Evolutionary conservation across 2,113 vertebrate genomes (phyloP).

Genomic region (Halichoeres trimaculatus): DNA sequence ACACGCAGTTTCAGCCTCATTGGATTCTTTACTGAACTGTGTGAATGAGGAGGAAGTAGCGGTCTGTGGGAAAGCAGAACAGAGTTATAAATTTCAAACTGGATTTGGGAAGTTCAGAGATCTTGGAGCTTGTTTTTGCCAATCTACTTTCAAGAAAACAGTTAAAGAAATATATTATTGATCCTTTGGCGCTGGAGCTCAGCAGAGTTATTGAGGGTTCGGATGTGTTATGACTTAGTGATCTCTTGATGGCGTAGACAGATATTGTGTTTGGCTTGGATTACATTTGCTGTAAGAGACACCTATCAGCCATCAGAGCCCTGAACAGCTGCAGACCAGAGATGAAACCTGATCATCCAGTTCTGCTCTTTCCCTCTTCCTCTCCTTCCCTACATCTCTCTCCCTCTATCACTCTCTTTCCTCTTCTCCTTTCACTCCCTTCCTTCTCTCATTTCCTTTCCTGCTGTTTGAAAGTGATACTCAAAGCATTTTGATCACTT

Average conservation of each 20-base stretch:
- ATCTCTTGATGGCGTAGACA: constrained; percentile 62
- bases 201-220: constrained; percentile 54
- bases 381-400: not conserved
- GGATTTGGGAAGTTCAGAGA: constrained; percentile 14
- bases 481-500: constrained; percentile 62
- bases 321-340: constrained; percentile 75
- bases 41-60: constrained; percentile 22
- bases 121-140: not conserved
- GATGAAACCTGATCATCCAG: constrained; percentile 63
- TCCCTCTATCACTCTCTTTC: constrained; percentile 25
- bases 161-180: not conserved
- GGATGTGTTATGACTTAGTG: constrained; percentile 74
- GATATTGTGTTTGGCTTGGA: constrained; percentile 76
- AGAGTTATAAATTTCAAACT: constrained; percentile 15
- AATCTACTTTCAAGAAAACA: not conserved
- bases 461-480: constrained; percentile 76
- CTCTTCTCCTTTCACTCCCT: constrained; percentile 16
- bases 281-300: constrained; percentile 73
- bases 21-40: constrained; percentile 52
- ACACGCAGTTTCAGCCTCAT: constrained; percentile 56
- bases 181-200: not conserved
- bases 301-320: constrained; percentile 51
- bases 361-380: constrained; percentile 34
- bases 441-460: constrained; percentile 55
- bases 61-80: constrained; percentile 13